Base-by-base conservation (phyloP, 2,888 invertebrate species). In the Eristalinus sepulchralis region DNA sequence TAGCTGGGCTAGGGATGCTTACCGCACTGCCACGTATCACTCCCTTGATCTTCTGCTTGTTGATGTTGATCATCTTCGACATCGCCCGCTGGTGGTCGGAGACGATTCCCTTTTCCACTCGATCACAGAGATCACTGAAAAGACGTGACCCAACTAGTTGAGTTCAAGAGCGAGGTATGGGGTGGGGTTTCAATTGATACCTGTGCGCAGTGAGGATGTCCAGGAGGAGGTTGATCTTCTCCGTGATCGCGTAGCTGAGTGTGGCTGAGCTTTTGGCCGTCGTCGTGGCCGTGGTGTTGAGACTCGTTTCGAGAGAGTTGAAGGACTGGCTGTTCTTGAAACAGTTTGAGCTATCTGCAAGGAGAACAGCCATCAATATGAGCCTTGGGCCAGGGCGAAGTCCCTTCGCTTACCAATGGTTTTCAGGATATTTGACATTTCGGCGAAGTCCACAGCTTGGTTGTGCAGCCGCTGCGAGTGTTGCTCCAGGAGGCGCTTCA, bases 11-110 rank as follows among this genome's bases (percentile, higher is more conserved):
- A 8, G 2, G 22, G 66, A 31, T 75, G 91, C 93, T 92, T 91
- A 95, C 95, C 90, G 94, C 94, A 59, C 94, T 93, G 27, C 95
- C 95, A 71, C 94, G 92, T 85, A 95, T 94, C 10, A 94, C 94
- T 1, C 95, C 95, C 89, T 95, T 95, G 90, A 95, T 94, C 90
- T 94, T 94, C 64, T 94, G 91, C 88, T 94, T 95, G 89, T 95
- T 95, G 70, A 95, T 91, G 1, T 94, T 93, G 39, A 95, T 89
- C 94, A 95, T 94, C 88, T 95, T 95, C 1, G 94, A 93, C 8
- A 95, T 90, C 0, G 95, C 95, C 34, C 93, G 93, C 88, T 95
- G 94, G 90, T 95, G 95, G 90, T 95, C 95, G 20, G 94, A 93
- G 20, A 94, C 94, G 1, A 95, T 94, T 4, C 95, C 95, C 72